Conservation (phyloP, 1,140 invertebrate genomes). For the Drosophila oshimai region DNA sequence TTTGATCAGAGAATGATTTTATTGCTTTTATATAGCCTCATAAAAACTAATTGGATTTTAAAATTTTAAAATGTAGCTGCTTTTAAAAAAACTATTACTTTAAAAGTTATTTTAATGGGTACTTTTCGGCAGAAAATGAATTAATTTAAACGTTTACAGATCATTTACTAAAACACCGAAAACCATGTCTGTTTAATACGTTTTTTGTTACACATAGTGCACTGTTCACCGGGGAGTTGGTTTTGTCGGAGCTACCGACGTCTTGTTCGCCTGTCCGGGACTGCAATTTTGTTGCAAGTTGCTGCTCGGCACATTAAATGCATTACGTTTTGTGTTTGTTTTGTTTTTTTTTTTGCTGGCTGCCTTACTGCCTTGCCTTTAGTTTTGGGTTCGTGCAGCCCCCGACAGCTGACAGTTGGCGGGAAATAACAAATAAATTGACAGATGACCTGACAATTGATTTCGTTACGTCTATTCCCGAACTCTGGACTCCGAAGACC, state of each 20-base stretch:
- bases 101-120: no score
- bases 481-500: not conserved
- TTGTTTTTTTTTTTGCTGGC: constrained; percentile 64
- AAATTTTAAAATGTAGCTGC: no score
- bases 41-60: no score
- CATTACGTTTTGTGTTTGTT: constrained; percentile 72
- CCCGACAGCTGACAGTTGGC: constrained; percentile 68
- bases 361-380: constrained; percentile 29
- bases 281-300: constrained; percentile 70
- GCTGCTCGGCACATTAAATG: constrained; percentile 71
- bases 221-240: constrained; percentile 11
- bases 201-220: not conserved
- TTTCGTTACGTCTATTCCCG: constrained; percentile 53
- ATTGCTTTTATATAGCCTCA: no score
- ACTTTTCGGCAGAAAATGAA: no score
- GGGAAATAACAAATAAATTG: constrained; percentile 76
- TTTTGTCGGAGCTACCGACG: constrained; percentile 38
- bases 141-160: no score
- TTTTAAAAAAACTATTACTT: no score
- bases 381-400: constrained; percentile 19
- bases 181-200: not conserved
- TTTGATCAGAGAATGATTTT: no score
- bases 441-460: constrained; percentile 81
- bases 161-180: constrained; percentile 8
- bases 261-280: constrained; percentile 31